Evolutionary conservation across 2,113 vertebrate species (phyloP).

Genomic region (Mobula hypostoma): DNA sequence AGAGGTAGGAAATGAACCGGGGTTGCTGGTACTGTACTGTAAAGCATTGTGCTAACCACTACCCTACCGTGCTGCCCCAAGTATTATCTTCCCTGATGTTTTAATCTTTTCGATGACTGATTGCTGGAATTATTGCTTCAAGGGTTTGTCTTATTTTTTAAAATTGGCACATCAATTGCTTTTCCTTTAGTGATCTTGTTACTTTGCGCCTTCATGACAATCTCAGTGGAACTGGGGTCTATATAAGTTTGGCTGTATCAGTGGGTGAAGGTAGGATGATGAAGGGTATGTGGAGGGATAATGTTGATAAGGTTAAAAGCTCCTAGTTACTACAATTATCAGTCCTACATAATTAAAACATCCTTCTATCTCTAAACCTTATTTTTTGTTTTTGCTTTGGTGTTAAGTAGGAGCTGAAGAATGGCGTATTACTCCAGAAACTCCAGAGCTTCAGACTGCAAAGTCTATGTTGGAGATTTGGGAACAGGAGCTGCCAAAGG

Average conservation of each 20-base stretch:
- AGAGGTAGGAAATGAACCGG: no score
- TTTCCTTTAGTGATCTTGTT: not conserved
- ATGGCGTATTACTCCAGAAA: slow-evolving; percentile 60
- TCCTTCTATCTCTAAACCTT: not conserved
- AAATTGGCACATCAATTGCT: not conserved
- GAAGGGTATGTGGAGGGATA: no score
- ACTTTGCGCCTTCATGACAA: not conserved
- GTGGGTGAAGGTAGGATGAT: no score
- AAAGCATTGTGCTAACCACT: no score
- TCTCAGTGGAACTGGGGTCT: no score
- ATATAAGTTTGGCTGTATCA: not conserved
- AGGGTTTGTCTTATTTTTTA: not conserved
- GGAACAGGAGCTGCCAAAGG: slow-evolving; percentile 70
- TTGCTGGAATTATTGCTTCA: not conserved
- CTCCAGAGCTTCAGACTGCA: slow-evolving; percentile 59
- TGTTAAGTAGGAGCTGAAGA: slow-evolving; percentile 14
- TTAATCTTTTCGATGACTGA: not conserved
- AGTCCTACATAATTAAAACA: not conserved
- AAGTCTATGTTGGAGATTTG: slow-evolving; percentile 66
- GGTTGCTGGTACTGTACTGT: no score
- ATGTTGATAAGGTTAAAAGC: no score
- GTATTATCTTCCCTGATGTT: not conserved
- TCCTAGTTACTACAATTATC: no score
- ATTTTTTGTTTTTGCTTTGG: not conserved
- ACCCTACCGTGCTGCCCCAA: not conserved